phyloP scores from a whole-genome alignment of 2,113 vertebrate species.

The Daubentonia madagascariensis region DNA sequence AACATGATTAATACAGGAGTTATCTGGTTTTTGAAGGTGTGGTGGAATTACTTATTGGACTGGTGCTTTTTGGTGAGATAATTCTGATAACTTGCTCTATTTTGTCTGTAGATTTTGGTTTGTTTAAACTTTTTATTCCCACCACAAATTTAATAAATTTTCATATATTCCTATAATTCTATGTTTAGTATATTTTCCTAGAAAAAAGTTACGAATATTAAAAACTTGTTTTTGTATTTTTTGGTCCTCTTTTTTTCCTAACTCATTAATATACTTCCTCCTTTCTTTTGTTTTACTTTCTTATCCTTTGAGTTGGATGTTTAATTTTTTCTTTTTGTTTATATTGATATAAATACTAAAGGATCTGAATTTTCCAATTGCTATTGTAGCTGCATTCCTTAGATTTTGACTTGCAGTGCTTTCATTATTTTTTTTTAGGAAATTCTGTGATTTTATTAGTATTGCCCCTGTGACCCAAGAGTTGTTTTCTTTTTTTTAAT shows the following conservation, averaged over 20 bases:
- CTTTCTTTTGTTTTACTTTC: not conserved
- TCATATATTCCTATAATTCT: not conserved
- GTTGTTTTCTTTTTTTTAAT: not conserved
- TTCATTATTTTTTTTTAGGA: not conserved
- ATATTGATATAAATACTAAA: not conserved
- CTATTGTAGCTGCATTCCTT: slow-evolving; percentile 1
- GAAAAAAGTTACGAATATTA: not conserved
- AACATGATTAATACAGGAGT: not conserved
- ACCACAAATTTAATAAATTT: not conserved
- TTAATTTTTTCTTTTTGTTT: not conserved
- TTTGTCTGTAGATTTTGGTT: not conserved
- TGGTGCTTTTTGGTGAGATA: not conserved
- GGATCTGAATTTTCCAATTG: not conserved
- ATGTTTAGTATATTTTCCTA: not conserved
- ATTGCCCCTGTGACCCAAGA: not conserved
- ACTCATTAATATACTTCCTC: not conserved
- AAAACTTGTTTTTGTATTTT: not conserved
- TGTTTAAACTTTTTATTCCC: not conserved
- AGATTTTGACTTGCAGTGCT: not conserved
- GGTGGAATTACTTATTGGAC: not conserved
- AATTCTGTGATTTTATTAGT: not conserved
- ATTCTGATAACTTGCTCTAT: not conserved
- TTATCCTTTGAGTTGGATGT: not conserved
- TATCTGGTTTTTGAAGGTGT: not conserved
- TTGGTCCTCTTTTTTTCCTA: not conserved